Percentiles rank a stretch among this genome's conserved stretches.
Conservation (phyloP, 2,797 vertebrate genomes). For the Enteromius mattozi region DNA sequence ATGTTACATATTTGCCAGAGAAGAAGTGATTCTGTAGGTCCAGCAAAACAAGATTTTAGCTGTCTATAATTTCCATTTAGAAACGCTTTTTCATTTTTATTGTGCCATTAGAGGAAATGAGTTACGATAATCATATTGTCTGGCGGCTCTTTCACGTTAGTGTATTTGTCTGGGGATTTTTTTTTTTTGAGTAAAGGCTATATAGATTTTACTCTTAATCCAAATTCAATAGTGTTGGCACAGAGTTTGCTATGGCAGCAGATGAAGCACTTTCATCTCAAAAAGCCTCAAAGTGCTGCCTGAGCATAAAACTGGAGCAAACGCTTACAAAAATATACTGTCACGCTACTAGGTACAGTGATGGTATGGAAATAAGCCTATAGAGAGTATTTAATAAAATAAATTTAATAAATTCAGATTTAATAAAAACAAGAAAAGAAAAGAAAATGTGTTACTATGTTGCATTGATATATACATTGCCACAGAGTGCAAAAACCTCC, state of each 20-base stretch:
- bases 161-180: background rate
- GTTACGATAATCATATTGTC: slow-evolving; percentile 9
- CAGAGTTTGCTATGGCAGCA: background rate
- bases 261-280: slow-evolving; percentile 3
- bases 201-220: slow-evolving; percentile 24
- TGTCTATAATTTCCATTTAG: background rate
- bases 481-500: too few species aligned
- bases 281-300: slow-evolving; percentile 21
- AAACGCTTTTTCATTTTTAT: slow-evolving; percentile 2
- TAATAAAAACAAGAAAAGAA: too few species aligned
- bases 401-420: background rate
- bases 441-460: too few species aligned
- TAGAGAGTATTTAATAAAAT: background rate
- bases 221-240: slow-evolving; percentile 16
- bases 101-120: slow-evolving; percentile 28
- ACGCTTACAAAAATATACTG: background rate
- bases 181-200: background rate
- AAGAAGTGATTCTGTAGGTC: background rate
- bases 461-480: too few species aligned
- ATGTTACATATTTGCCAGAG: background rate
- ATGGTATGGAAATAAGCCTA: background rate
- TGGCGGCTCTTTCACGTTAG: background rate
- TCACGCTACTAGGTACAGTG: background rate
- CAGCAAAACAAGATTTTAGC: background rate
- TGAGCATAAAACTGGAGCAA: background rate